These are phyloP conservation scores for Ammodramus savannarum DNA, from an alignment of 2,113 vertebrate species.

Conservation along the genomic window DNA sequence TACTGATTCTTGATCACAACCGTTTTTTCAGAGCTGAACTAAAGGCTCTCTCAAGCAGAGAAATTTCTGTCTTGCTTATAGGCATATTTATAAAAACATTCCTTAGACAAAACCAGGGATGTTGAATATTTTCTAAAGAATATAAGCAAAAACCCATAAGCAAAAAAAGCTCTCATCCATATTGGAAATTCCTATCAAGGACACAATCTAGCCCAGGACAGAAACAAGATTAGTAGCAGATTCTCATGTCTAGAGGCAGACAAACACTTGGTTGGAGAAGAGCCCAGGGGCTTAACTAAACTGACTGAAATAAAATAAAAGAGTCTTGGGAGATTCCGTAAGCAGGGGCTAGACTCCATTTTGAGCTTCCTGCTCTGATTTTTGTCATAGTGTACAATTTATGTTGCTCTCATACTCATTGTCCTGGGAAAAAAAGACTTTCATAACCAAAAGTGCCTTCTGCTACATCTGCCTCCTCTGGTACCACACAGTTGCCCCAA, in stretches of 20 bases:
- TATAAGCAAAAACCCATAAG: background rate
- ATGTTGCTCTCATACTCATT: background rate
- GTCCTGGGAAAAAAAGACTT: background rate
- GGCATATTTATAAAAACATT: background rate
- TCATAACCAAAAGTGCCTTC: background rate
- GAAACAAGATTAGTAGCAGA: background rate
- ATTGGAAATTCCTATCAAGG: background rate
- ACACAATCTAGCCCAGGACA: background rate
- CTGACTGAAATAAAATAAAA: background rate
- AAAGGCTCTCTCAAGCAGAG: background rate
- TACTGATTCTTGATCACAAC: background rate
- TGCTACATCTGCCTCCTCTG: background rate
- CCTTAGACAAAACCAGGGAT: background rate
- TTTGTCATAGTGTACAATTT: background rate
- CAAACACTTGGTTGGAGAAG: background rate
- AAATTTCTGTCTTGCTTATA: background rate
- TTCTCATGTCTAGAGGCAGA: background rate
- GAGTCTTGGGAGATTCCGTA: background rate
- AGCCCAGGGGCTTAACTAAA: background rate
- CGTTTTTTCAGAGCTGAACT: background rate
- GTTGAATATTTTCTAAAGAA: background rate
- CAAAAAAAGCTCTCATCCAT: background rate
- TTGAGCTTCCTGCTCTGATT: background rate
- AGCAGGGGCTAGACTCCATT: background rate
- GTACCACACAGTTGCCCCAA: background rate